phyloP scores from a whole-genome alignment of 2,113 vertebrate species.

The Parus major region DNA sequence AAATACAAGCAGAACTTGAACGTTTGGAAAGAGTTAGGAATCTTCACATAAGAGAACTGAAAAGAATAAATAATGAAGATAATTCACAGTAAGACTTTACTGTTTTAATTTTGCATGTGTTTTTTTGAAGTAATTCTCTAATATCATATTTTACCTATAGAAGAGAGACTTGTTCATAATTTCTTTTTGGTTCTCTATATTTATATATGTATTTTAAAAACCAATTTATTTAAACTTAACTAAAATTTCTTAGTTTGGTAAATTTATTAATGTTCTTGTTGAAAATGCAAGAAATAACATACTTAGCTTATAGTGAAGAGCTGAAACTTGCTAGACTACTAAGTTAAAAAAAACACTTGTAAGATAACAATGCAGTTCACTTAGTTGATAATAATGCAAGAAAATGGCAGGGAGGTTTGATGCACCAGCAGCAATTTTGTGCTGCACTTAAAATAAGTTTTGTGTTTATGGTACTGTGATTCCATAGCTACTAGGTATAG shows the following conservation, averaged over 20 bases:
- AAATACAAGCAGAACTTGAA: slow-evolving; percentile 99
- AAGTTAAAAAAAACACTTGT: background rate
- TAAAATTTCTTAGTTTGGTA: background rate
- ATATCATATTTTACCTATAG: background rate
- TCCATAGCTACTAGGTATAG: background rate
- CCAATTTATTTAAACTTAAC: background rate
- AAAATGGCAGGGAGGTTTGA: background rate
- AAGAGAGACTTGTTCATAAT: background rate
- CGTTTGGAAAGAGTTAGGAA: slow-evolving; percentile 98
- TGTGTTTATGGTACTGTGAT: background rate
- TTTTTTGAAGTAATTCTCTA: background rate
- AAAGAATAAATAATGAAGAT: slow-evolving; percentile 99
- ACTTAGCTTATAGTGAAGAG: background rate
- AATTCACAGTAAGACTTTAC: slow-evolving; percentile 93
- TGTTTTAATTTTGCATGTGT: slow-evolving; percentile 34
- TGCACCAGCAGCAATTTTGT: background rate
- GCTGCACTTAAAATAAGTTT: background rate
- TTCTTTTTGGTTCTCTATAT: background rate
- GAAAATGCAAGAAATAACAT: background rate
- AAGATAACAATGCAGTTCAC: background rate
- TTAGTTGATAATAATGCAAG: background rate
- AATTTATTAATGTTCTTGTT: background rate
- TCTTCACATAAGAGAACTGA: slow-evolving; percentile 99
- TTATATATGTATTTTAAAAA: background rate
- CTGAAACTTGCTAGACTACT: background rate